phyloP scores from a whole-genome alignment of 2,888 invertebrate species.

The Crematogaster levior region DNA sequence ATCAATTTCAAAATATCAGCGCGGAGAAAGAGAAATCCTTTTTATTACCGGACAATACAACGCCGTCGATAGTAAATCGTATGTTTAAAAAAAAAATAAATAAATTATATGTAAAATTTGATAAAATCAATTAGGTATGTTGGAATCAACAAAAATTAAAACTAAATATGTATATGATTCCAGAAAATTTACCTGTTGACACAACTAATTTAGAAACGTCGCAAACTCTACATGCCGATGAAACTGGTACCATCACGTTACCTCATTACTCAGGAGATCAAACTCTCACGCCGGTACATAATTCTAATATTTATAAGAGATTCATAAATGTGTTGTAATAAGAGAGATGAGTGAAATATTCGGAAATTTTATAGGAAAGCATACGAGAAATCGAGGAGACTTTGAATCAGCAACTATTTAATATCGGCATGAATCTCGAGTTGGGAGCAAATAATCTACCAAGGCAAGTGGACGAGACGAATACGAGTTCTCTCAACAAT shows the following conservation, averaged over 20 bases:
- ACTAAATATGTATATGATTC: slow-evolving; percentile 44
- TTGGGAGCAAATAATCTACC: slow-evolving; percentile 67
- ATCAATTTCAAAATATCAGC: slow-evolving; percentile 74
- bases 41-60: slow-evolving; percentile 60
- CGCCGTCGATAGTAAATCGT: slow-evolving; percentile 69
- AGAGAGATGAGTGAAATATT: not conserved
- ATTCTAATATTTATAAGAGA: slow-evolving; percentile 7
- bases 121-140: not conserved
- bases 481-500: slow-evolving; percentile 58
- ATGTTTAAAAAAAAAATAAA: slow-evolving; percentile 60
- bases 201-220: slow-evolving; percentile 75
- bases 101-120: slow-evolving; percentile 5
- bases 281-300: slow-evolving; percentile 82
- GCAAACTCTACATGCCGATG: slow-evolving; percentile 83
- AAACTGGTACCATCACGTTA: slow-evolving; percentile 83
- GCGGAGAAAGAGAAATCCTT: slow-evolving; percentile 74
- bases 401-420: slow-evolving; percentile 84
- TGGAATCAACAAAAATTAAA: not conserved
- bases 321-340: not conserved
- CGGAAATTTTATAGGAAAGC: slow-evolving; percentile 79
- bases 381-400: slow-evolving; percentile 85
- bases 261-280: slow-evolving; percentile 82
- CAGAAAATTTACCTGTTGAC: slow-evolving; percentile 75
- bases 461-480: slow-evolving; percentile 67
- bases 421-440: slow-evolving; percentile 80